These are phyloP conservation scores for Tinamus guttatus DNA, from an alignment of 2,113 vertebrate genomes.

Conservation along the genomic window DNA sequence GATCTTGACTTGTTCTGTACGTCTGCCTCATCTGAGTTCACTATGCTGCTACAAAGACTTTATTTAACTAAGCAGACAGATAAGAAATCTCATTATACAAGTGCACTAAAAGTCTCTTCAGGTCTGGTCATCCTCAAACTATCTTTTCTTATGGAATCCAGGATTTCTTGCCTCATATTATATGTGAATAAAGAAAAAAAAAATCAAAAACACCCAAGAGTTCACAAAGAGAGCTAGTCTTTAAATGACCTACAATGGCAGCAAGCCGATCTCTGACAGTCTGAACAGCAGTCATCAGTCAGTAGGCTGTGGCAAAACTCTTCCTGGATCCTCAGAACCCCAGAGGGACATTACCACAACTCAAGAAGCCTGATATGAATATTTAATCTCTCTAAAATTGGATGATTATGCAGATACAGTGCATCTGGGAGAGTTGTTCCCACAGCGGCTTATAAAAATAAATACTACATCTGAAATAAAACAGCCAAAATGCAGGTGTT, in stretches of 20 bases:
- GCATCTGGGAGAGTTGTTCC: conserved; percentile 58
- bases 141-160: not conserved
- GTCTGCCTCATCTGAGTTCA: not conserved
- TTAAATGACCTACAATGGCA: not conserved
- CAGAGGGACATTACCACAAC: conserved; percentile 47
- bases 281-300: not conserved
- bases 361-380: conserved; percentile 64
- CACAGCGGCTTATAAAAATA: conserved; percentile 70
- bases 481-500: conserved; percentile 48
- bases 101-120: not conserved
- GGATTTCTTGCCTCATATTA: not conserved
- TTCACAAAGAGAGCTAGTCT: not conserved
- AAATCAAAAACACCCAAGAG: not conserved
- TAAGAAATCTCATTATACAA: not conserved
- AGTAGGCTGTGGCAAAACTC: not conserved
- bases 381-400: conserved; percentile 72
- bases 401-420: conserved; percentile 73
- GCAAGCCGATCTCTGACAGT: not conserved
- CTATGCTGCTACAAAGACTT: not conserved
- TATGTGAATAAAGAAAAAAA: not conserved
- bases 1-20: not conserved
- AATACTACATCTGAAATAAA: conserved; percentile 52
- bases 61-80: not conserved
- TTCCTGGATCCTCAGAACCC: conserved; percentile 37
- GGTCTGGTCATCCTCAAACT: not conserved